Evolutionary conservation across 2,797 vertebrate genomes (phyloP).

Genomic region (Acrossocheilus wenchowensis): DNA sequence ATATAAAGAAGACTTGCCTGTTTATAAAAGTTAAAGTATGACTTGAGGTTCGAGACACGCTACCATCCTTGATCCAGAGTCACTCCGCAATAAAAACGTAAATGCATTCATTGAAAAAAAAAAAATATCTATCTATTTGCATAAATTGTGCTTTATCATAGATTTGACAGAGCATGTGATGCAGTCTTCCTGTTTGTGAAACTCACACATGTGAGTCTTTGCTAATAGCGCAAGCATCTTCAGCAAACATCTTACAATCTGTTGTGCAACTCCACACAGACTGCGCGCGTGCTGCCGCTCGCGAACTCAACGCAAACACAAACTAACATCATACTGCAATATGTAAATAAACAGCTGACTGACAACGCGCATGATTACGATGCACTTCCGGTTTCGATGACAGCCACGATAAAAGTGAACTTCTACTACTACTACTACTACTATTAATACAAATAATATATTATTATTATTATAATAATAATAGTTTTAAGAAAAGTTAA

Average conservation of each 20-base stretch:
- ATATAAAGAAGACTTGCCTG: conserved; percentile 16
- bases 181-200: conserved; percentile 13
- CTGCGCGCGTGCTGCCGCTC: no score
- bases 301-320: conserved; percentile 1
- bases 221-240: conserved; percentile 13
- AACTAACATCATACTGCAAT: neutral
- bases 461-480: no score
- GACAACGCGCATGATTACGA: neutral
- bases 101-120: neutral
- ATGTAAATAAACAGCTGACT: conserved; percentile 50
- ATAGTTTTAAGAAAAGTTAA: neutral
- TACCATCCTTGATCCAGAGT: neutral
- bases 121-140: neutral
- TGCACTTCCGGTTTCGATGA: conserved; percentile 26
- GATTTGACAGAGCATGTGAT: conserved; percentile 39
- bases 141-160: neutral
- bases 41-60: neutral
- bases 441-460: fast-evolving
- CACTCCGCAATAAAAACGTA: neutral
- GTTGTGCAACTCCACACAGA: conserved; percentile 26
- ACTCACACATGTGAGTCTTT: conserved; percentile 3
- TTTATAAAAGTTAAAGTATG: conserved; percentile 19
- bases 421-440: no score
- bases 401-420: conserved; percentile 24
- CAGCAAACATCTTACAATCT: neutral